Evolutionary conservation across 2,113 vertebrate genomes (phyloP).

Genomic region (Zosterops japonicus): DNA sequence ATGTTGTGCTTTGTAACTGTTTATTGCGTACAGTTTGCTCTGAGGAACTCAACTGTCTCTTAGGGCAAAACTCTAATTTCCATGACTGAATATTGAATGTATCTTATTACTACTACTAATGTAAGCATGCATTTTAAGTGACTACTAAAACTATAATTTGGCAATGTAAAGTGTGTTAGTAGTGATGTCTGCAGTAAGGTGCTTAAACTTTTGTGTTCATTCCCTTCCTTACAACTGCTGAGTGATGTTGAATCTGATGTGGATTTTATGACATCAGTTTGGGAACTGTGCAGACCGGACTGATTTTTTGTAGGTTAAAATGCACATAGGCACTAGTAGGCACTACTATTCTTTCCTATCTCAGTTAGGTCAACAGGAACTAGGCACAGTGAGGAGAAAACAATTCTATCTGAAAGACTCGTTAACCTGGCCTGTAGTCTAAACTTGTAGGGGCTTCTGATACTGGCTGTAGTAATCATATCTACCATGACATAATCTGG

Average conservation of each 20-base stretch:
- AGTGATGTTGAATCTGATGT: not conserved
- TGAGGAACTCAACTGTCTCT: not conserved
- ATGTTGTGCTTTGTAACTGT: not conserved
- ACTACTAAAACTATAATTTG: not conserved
- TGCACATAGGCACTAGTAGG: not conserved
- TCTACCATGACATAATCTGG: not conserved
- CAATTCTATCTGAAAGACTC: not conserved
- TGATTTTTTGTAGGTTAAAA: not conserved
- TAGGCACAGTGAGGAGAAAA: not conserved
- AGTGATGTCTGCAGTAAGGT: not conserved
- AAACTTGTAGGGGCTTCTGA: not conserved
- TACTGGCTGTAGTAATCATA: not conserved
- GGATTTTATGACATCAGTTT: not conserved
- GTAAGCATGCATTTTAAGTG: not conserved
- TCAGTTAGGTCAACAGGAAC: not conserved
- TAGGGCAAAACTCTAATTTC: not conserved
- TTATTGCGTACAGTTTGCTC: not conserved
- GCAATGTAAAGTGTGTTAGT: not conserved
- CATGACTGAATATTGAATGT: not conserved
- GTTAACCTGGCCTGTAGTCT: not conserved
- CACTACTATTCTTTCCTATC: not conserved
- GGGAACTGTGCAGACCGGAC: not conserved
- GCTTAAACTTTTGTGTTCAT: not conserved
- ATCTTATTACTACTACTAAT: not conserved
- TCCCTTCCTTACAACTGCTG: not conserved